These are phyloP conservation scores for Macrosteles quadrilineatus DNA, from an alignment of 1,140 invertebrate species.

Conservation along the genomic window DNA sequence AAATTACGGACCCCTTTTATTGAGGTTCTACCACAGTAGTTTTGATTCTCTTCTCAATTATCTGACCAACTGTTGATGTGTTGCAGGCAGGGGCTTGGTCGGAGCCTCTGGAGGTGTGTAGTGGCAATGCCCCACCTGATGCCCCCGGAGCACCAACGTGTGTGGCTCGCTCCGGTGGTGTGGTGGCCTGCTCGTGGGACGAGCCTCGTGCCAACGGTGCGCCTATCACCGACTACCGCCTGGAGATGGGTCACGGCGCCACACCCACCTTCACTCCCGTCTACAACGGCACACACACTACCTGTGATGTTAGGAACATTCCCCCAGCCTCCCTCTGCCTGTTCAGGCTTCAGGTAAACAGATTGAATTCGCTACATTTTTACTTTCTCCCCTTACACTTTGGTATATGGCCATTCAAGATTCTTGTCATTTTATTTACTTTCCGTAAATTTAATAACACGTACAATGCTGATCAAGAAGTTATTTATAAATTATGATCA, in stretches of 20 bases:
- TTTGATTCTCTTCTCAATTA: no score
- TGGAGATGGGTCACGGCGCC: conserved; percentile 66
- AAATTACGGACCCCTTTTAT: no score
- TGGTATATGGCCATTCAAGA: no score
- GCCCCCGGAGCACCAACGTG: conserved; percentile 59
- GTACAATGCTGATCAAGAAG: no score
- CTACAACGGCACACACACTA: conserved; percentile 57
- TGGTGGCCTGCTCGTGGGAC: conserved; percentile 68
- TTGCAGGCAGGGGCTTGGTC: conserved; percentile 71
- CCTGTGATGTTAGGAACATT: conserved; percentile 69
- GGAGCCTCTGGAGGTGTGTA: conserved; percentile 67
- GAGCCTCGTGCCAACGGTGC: conserved; percentile 78
- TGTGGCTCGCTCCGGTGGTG: conserved; percentile 61
- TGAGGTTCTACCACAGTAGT: no score
- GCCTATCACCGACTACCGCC: conserved; percentile 70
- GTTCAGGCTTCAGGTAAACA: conserved; percentile 66
- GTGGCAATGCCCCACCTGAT: conserved; percentile 79
- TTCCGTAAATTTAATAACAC: no score
- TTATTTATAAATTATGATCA: no score
- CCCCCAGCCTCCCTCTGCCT: conserved; percentile 74
- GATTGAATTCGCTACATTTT: no score
- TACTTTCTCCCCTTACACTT: no score
- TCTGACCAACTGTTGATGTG: conserved; percentile 25
- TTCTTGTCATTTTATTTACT: no score
- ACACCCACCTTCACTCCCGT: conserved; percentile 56